Percentiles rank a stretch among this genome's conserved stretches.
Conservation (phyloP, 2,888 invertebrate species). For the Cheilosia scutellata region DNA sequence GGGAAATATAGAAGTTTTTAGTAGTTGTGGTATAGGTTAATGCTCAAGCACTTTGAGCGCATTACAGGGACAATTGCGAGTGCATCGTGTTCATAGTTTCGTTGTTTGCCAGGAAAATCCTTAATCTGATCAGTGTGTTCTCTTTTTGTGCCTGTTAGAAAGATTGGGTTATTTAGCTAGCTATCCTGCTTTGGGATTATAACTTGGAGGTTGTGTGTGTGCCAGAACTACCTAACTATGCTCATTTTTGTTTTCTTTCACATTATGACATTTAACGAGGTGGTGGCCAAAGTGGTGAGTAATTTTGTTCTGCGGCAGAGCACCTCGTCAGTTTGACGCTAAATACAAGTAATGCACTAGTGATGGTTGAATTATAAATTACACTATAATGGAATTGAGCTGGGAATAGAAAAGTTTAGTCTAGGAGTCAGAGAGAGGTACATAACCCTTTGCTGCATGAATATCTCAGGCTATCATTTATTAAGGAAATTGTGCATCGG, state of each 20-base stretch:
- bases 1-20: slow-evolving; percentile 22
- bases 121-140: slow-evolving; percentile 31
- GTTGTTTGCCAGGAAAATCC: slow-evolving; percentile 35
- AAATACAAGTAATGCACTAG: background rate
- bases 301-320: background rate
- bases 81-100: slow-evolving; percentile 39
- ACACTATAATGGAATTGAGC: background rate
- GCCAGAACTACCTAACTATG: background rate
- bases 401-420: background rate
- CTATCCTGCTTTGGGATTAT: slow-evolving; percentile 11
- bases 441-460: no score
- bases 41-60: slow-evolving; percentile 28
- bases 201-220: background rate
- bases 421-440: background rate
- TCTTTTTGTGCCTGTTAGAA: background rate
- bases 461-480: no score
- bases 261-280: background rate
- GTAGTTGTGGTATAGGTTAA: slow-evolving; percentile 45
- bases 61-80: slow-evolving; percentile 34
- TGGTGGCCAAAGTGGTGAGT: background rate
- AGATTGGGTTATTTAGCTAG: background rate
- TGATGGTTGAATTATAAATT: background rate
- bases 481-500: no score
- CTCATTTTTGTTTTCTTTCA: slow-evolving; percentile 1
- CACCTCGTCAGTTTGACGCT: background rate